These are phyloP conservation scores for Macropus fuliginosus DNA, from an alignment of 2,797 vertebrate genomes.

Conservation along the genomic window DNA sequence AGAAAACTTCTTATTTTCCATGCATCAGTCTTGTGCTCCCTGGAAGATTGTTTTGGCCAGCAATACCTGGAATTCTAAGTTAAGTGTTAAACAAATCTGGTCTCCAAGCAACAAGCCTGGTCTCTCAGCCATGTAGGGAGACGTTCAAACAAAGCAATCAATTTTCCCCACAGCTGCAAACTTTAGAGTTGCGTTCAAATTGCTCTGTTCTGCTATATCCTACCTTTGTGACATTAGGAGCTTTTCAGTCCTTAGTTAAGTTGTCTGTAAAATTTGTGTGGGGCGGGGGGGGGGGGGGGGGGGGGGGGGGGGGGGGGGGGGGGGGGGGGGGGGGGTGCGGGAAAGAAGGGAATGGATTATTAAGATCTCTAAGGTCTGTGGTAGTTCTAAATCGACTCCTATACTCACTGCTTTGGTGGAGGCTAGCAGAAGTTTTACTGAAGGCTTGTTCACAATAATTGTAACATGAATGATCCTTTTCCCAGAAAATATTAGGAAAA, in stretches of 20 bases:
- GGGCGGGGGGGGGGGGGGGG: background rate
- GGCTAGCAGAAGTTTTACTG: conserved; percentile 8
- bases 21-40: background rate
- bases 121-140: background rate
- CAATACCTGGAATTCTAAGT: background rate
- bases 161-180: background rate
- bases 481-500: conserved; percentile 24
- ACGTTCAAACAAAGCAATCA: background rate
- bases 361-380: background rate
- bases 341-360: background rate
- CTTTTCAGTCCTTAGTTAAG: background rate
- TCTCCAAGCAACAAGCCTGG: background rate
- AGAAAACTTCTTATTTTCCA: background rate
- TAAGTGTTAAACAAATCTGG: background rate
- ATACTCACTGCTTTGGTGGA: background rate
- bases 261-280: background rate
- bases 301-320: too few species aligned
- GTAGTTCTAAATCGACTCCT: background rate
- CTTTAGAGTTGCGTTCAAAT: background rate
- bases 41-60: background rate
- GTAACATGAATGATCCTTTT: background rate
- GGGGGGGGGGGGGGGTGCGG: too few species aligned
- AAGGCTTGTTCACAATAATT: background rate
- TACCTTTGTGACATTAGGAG: background rate
- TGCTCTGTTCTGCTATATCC: background rate